These are phyloP conservation scores for Catajapyx aquilonaris DNA, from an alignment of 1,140 invertebrate genomes.

Conservation along the genomic window DNA sequence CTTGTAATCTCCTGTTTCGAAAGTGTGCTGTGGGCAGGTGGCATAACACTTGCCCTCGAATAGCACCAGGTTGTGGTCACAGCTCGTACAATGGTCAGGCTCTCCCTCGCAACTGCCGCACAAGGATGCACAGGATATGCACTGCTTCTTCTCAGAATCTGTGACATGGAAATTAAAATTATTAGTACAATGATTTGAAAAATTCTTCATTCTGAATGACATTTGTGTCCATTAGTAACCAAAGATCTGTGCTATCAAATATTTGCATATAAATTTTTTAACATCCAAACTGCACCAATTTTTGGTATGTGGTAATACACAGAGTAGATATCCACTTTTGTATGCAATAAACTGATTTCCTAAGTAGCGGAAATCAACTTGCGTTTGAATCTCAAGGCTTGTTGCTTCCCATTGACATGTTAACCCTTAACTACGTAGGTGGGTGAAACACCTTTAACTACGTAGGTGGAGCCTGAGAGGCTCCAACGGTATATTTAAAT, in stretches of 20 bases:
- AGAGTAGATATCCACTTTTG: too few species aligned
- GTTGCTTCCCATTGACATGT: neutral
- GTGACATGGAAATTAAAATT: slow-evolving; percentile 5
- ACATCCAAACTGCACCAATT: too few species aligned
- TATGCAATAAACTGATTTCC: slow-evolving; percentile 10
- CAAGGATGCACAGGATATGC: slow-evolving; percentile 54
- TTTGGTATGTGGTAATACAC: too few species aligned
- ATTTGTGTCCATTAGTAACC: too few species aligned
- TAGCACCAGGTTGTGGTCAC: slow-evolving; percentile 59
- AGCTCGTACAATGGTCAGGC: slow-evolving; percentile 58
- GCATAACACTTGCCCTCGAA: slow-evolving; percentile 57
- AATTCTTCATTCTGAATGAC: too few species aligned
- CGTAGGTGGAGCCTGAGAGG: too few species aligned
- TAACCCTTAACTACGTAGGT: too few species aligned
- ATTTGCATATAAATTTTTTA: too few species aligned
- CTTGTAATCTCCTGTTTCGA: slow-evolving; percentile 61
- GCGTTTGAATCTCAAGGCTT: neutral
- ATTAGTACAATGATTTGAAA: too few species aligned
- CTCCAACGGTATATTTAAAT: too few species aligned
- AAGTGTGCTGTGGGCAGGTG: slow-evolving; percentile 55
- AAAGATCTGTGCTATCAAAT: too few species aligned
- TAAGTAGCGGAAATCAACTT: neutral
- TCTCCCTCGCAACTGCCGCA: slow-evolving; percentile 59
- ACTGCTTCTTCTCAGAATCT: slow-evolving; percentile 48
- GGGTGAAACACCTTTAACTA: too few species aligned